Base-by-base conservation (phyloP, 2,113 vertebrate species). In the Colaptes auratus region DNA sequence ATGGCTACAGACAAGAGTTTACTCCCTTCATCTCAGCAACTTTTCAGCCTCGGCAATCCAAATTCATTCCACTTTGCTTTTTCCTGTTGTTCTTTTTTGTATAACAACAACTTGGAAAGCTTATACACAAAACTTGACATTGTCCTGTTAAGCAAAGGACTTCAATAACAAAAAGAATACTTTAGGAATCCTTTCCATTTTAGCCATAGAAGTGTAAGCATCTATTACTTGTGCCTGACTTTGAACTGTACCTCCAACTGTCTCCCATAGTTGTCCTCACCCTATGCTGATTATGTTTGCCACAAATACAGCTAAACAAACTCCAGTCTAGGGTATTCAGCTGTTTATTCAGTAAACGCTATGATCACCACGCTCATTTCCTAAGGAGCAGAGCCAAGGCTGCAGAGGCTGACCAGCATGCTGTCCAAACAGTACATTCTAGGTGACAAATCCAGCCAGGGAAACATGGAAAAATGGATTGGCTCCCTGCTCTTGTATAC, bases 351-450 rank as follows among this genome's bases (percentile, higher is more conserved):
- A 52, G 19, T 17, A 44, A 77, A 59, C 0, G 1, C 23, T 15
- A 7, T 2, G 1, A 67, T 7, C 39, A 23, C 56, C 69, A 10
- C 3, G 1, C 3, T 42, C 11, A 2, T 20, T n/a, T 44, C 61
- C 11, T 28, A 20, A 65, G 58, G 11, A 81, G 31, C 28, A 1
- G 27, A 74, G 69, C 53, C 53, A 64, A 53, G 61, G 58, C 48
- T 28, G 56, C 21, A 19, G 1, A 12, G 1, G 0, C 7, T 0
- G 0, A 17, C 14, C 2, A 64, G 31, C 74, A 82, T 6, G 1
- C 53, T 1, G 0, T 6, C 27, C 73, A 63, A 8, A 9, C 61
- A 35, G 53, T 9, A 50, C 36, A 7, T 7, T 50, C 50, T 3
- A 11, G 52, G 71, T 11, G 36, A 31, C 56, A 69, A 64, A 81